Evolutionary conservation across 2,113 vertebrate species (phyloP).

Genomic region (Acrocephalus kingi): DNA sequence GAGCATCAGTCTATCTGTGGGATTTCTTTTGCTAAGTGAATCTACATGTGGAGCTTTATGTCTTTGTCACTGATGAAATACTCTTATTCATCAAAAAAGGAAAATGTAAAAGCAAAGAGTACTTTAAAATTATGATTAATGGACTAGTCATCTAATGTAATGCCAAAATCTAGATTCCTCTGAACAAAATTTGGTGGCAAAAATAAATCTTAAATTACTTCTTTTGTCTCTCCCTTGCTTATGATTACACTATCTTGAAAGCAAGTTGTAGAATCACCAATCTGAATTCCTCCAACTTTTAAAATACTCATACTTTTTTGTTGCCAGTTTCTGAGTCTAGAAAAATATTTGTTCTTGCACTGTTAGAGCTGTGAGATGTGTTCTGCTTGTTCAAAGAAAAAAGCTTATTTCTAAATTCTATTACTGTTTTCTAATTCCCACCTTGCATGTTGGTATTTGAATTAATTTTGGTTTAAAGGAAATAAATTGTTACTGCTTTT

Average conservation of each 20-base stretch:
- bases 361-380: background rate
- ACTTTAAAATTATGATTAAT: background rate
- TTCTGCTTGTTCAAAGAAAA: background rate
- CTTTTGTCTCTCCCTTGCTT: background rate
- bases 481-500: background rate
- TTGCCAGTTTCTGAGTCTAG: background rate
- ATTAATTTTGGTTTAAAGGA: constrained; percentile 39
- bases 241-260: background rate
- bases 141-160: background rate
- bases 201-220: background rate
- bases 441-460: constrained; percentile 5
- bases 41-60: background rate
- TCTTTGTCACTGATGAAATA: background rate
- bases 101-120: background rate
- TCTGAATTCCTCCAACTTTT: background rate
- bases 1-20: background rate
- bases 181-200: background rate
- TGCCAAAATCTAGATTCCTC: background rate
- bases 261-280: background rate
- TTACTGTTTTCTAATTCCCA: background rate
- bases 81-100: background rate
- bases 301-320: background rate
- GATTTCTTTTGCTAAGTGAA: background rate
- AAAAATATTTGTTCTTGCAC: background rate
- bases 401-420: background rate